Base-by-base conservation (phyloP, 2,888 invertebrate genomes). In the Eucriotettix oculatus region DNA sequence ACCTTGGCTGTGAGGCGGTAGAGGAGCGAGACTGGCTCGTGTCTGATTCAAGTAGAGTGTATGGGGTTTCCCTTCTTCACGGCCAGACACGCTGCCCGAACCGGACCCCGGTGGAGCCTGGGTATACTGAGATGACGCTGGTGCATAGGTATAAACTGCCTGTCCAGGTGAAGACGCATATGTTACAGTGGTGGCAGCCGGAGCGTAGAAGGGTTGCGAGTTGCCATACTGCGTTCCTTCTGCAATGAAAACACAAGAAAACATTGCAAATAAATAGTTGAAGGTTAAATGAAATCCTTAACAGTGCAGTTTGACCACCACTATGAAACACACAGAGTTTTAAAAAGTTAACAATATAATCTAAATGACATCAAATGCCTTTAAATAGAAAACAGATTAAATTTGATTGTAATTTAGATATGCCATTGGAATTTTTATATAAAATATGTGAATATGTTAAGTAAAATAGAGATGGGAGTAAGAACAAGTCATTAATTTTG, bases 211-310 rank as follows among this genome's bases (percentile, higher is more conserved):
- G 60, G 66, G 59, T 56, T 64, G 72, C 10, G 74, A 72, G n/a
- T 71, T 68, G 14, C 73, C 70, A 61, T 73, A 73, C 63, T 73
- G 74, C 65, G 71, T 73, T 61, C 71, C 72, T 61, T 73, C 73
- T 73, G 68, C 14, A 62, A 66, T 64, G 59, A 54, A 48, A 48
- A 5, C 2, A 48, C 48, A 14, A 12, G 48, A 48, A n/a, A 14
- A 14, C 9, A n/a, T 5, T 48, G 48, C 9, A 44, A 44, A 44
- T 44, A 11, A 44, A 44, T 44, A 11, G 44, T 14, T 44, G 44
- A 44, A n/a, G n/a, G n/a, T n/a, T n/a, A n/a, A n/a, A n/a, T n/a
- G n/a, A n/a, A 29, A 29, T 29, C 7, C 29, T 29, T 29, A 29
- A 29, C 2, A 5, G 29, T 5, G 29, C 29, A 29, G 7, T 29